A percentile compares a stretch with the other conserved stretches of the same genome.
phyloP scores from a whole-genome alignment of 64 coral and sea anemone genomes.

The Acropora tenuis region DNA sequence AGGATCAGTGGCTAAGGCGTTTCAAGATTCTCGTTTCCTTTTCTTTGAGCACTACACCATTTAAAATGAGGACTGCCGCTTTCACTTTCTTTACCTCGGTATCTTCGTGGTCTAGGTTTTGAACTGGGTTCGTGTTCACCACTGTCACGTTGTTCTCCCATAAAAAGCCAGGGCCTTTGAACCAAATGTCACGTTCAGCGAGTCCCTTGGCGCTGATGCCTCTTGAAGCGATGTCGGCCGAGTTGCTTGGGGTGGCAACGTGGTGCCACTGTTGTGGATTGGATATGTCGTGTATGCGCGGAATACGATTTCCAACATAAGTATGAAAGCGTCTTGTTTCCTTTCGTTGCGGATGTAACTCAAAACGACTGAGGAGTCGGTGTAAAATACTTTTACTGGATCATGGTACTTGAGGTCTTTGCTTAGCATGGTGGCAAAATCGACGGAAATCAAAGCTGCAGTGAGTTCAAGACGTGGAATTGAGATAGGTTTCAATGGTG shows the following conservation, averaged over 20 bases:
- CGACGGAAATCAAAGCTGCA: slow-evolving; percentile 39
- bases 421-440: slow-evolving; percentile 4
- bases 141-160: slow-evolving; percentile 17
- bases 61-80: neutral
- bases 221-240: slow-evolving; percentile 25
- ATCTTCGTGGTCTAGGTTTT: neutral
- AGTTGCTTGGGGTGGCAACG: neutral
- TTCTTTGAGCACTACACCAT: neutral
- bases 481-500: slow-evolving; percentile 44
- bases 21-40: neutral
- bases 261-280: slow-evolving; percentile 33
- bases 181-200: slow-evolving; percentile 4
- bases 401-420: slow-evolving; percentile 31
- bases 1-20: slow-evolving; percentile 17
- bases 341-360: slow-evolving; percentile 12
- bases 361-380: slow-evolving; percentile 39
- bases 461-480: slow-evolving; percentile 33
- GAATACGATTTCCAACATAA: slow-evolving; percentile 45
- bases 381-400: slow-evolving; percentile 33
- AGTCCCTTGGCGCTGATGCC: slow-evolving; percentile 7
- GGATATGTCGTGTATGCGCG: slow-evolving; percentile 23
- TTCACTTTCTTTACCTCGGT: slow-evolving; percentile 22
- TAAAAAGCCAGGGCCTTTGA: slow-evolving; percentile 9
- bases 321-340: slow-evolving; percentile 33
- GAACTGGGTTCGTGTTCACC: slow-evolving; percentile 2